Base-by-base conservation (phyloP, 2,888 invertebrate species). In the Thecocarcelia acutangulata region DNA sequence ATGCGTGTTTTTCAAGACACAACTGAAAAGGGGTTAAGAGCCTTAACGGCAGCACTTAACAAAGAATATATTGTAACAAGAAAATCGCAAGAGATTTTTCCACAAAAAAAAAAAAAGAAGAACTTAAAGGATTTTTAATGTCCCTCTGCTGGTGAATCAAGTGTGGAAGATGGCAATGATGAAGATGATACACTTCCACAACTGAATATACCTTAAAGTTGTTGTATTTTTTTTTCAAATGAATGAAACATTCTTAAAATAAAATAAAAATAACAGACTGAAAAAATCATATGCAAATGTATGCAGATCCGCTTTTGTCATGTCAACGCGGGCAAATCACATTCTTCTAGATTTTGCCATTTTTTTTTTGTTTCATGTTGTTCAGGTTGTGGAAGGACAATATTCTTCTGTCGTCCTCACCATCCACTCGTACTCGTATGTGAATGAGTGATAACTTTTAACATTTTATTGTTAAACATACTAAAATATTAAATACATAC, bases 241-340 rank as follows among this genome's bases (percentile, higher is more conserved):
- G 50, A 50, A 42, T 68, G 68, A 61, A 68, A 48, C 61, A 50
- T 75, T 73, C 56, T 58, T 52, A 70, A 44, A 48, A 64, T 58
- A 54, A 17, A 52, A 56, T 63, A 61, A 61, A 81, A n/a, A 74
- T 28, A 15, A 63, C 28, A 70, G 48, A 58, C 52, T 15, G 17
- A 77, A 69, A 77, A 72, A 70, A 88, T 87, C 86, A 85, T 87
- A 89, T 89, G 89, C 89, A 87, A 89, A 89, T 88, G 81, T 89
- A 89, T 89, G 89, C 89, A 89, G 88, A 89, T 89, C 87, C 86
- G 88, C 89, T 89, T 89, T 88, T 85, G 87, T 87, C 86, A 87
- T 88, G 88, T 87, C 88, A 88, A 86, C 78, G 82, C 82, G 82
- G 82, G 82, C 82, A 82, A 82, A 82, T 82, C 82, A 78, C 82